Conservation (phyloP, 1,140 invertebrate species). For the Adelges cooleyi region DNA sequence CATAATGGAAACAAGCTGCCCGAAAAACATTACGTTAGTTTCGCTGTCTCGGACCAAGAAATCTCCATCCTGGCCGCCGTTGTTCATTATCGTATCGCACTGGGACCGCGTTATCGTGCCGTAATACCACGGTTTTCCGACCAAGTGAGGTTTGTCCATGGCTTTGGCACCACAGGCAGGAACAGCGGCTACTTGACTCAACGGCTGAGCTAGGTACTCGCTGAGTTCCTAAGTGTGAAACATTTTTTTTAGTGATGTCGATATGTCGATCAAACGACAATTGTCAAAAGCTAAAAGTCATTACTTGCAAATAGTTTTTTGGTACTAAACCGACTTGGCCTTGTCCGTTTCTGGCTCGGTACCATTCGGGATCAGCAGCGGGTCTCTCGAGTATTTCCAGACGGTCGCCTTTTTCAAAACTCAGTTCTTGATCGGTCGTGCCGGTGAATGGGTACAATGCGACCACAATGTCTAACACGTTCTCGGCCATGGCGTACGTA, state of each 20-base stretch:
- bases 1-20: background rate
- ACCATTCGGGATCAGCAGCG: slow-evolving; percentile 93
- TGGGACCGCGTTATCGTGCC: slow-evolving; percentile 87
- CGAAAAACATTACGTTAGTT: slow-evolving; percentile 74
- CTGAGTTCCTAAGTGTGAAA: slow-evolving; percentile 52
- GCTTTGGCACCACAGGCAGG: slow-evolving; percentile 34
- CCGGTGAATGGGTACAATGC: slow-evolving; percentile 88
- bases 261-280: no score
- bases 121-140: slow-evolving; percentile 90
- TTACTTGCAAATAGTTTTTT: slow-evolving; percentile 80
- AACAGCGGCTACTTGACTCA: slow-evolving; percentile 36
- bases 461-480: slow-evolving; percentile 86
- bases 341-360: slow-evolving; percentile 82
- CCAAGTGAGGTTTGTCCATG: slow-evolving; percentile 53
- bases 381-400: slow-evolving; percentile 91
- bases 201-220: slow-evolving; percentile 71
- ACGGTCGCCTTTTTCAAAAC: slow-evolving; percentile 90
- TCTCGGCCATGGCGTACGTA: slow-evolving; percentile 84
- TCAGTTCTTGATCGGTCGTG: slow-evolving; percentile 92
- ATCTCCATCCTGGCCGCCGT: slow-evolving; percentile 90
- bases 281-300: background rate
- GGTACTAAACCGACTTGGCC: slow-evolving; percentile 89
- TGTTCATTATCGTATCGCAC: slow-evolving; percentile 87
- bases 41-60: slow-evolving; percentile 97
- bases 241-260: background rate